Percentiles rank a stretch among this genome's conserved stretches.
Conservation (phyloP, 2,797 vertebrate species). For the Danio choprae region DNA sequence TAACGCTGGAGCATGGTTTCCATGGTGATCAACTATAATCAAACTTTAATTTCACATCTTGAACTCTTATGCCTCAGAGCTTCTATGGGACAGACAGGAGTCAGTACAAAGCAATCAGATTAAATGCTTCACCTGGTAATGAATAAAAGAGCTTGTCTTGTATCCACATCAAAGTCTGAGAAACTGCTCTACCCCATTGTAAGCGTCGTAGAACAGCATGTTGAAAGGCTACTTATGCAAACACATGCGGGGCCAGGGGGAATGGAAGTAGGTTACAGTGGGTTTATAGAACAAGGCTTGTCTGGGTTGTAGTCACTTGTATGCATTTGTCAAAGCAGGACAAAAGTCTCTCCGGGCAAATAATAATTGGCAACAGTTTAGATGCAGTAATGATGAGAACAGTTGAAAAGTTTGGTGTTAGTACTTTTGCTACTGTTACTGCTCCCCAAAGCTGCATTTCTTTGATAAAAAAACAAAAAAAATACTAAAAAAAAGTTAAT, state of each 20-base stretch:
- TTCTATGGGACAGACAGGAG: conserved; percentile 5
- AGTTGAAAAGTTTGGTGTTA: neutral
- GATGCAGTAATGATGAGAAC: conserved; percentile 47
- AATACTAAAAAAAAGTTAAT: no score
- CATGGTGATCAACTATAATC: conserved; percentile 39
- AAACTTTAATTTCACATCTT: conserved; percentile 39
- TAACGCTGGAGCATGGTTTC: conserved; percentile 10
- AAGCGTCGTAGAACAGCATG: conserved; percentile 1
- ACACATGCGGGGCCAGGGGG: conserved; percentile 1
- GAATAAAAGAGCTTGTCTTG: conserved; percentile 7
- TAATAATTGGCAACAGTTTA: conserved; percentile 49
- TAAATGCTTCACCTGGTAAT: conserved; percentile 43
- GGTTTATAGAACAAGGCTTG: conserved; percentile 53
- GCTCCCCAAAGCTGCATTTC: neutral
- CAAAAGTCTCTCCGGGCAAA: conserved; percentile 43
- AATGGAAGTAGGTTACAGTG: conserved; percentile 45
- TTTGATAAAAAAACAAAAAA: neutral
- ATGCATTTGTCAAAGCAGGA: conserved; percentile 42
- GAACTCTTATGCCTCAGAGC: conserved; percentile 1
- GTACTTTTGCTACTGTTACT: no score
- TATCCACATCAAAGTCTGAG: neutral
- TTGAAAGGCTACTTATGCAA: conserved; percentile 36
- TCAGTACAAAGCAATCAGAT: conserved; percentile 28
- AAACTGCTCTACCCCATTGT: conserved; percentile 16
- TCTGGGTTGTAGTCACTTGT: conserved; percentile 35